A percentile compares a stretch with the other conserved stretches of the same genome.
These are phyloP conservation scores for Lipophrys pholis DNA, from an alignment of 2,113 vertebrate genomes.

Conservation along the genomic window DNA sequence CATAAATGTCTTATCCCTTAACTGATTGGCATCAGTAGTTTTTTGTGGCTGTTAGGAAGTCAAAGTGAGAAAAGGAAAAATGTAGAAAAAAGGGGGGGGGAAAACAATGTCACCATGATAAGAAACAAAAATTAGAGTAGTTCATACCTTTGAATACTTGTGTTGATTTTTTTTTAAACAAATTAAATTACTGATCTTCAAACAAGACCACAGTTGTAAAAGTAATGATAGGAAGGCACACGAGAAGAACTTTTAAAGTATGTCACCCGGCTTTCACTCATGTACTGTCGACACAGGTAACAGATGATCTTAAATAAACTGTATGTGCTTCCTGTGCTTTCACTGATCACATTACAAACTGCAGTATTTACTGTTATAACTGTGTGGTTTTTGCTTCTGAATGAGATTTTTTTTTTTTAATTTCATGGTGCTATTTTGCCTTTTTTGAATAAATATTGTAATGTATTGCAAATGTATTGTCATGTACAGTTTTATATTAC, in stretches of 20 bases:
- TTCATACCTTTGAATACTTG: conserved; percentile 43
- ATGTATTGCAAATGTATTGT: conserved; percentile 83
- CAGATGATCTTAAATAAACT: conserved; percentile 17
- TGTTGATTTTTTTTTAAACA: conserved; percentile 28
- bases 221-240: conserved; percentile 52
- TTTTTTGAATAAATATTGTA: conserved; percentile 81
- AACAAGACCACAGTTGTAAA: conserved; percentile 39
- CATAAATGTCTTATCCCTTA: conserved; percentile 42
- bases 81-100: conserved; percentile 14
- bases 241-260: conserved; percentile 32
- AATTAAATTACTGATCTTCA: conserved; percentile 48
- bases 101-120: conserved; percentile 46
- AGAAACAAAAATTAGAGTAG: conserved; percentile 42
- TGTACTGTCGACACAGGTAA: conserved; percentile 8
- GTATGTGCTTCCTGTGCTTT: conserved; percentile 48
- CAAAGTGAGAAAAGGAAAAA: conserved; percentile 22
- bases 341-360: conserved; percentile 55
- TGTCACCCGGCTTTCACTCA: conserved; percentile 16
- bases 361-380: conserved; percentile 59
- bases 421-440: conserved; percentile 78
- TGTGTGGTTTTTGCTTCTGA: conserved; percentile 64
- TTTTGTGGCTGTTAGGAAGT: conserved; percentile 40
- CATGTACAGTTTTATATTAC: conserved; percentile 85
- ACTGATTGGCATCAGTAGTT: conserved; percentile 20
- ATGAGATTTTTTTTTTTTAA: conserved; percentile 44